phyloP scores from a whole-genome alignment of 2,888 invertebrate genomes.

The Pyrocoelia pectoralis region DNA sequence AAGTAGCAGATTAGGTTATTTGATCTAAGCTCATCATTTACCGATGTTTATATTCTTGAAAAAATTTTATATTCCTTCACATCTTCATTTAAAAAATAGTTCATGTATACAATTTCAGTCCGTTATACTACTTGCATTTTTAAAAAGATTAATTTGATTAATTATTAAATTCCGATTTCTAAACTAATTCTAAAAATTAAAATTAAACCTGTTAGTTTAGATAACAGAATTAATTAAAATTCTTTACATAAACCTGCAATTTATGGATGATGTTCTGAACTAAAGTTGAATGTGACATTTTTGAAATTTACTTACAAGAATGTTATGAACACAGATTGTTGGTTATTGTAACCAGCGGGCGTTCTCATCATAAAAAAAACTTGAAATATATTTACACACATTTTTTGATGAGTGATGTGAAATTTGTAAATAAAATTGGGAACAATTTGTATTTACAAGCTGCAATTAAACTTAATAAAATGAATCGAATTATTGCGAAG shows the following conservation, averaged over 20 bases:
- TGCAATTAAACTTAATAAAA: too few relatives aligned
- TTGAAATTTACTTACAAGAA: not conserved
- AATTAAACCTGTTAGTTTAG: not conserved
- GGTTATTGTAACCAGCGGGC: not conserved
- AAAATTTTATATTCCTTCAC: not conserved
- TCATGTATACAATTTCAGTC: not conserved
- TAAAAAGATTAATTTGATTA: not conserved
- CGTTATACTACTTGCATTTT: not conserved
- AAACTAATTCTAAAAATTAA: constrained; percentile 1
- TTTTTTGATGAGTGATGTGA: too few relatives aligned
- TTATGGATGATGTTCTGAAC: not conserved
- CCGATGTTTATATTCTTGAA: not conserved
- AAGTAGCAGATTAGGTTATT: constrained; percentile 26
- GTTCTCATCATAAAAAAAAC: too few relatives aligned
- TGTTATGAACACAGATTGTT: not conserved
- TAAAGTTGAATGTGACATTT: not conserved
- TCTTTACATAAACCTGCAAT: not conserved
- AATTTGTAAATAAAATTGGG: too few relatives aligned
- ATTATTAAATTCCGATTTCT: not conserved
- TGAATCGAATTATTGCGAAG: too few relatives aligned
- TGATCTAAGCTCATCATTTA: constrained; percentile 23
- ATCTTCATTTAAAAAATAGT: not conserved
- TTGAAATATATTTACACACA: too few relatives aligned
- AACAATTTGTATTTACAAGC: too few relatives aligned
- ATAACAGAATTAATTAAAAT: constrained; percentile 4